Conservation (phyloP, 2,888 invertebrate genomes). For the Ectemnius continuus region DNA sequence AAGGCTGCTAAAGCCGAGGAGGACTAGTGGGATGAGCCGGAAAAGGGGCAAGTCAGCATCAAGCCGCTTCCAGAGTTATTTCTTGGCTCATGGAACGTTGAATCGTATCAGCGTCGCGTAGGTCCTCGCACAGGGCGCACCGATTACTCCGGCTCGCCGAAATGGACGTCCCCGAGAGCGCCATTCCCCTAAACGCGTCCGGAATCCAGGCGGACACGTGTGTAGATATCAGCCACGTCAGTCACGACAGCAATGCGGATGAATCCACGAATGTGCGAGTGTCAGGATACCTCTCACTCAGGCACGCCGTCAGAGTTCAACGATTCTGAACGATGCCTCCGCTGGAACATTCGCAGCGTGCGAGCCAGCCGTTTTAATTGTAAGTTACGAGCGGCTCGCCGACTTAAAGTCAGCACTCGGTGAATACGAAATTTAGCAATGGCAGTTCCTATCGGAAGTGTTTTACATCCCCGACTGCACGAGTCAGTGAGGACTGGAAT, state of each 20-base stretch:
- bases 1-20: background rate
- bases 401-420: too few relatives aligned
- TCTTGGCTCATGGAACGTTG: slow-evolving; percentile 29
- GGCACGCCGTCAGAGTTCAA: background rate
- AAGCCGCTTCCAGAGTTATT: slow-evolving; percentile 27
- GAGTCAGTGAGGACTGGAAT: too few relatives aligned
- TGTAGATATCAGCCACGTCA: slow-evolving; percentile 50
- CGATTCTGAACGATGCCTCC: too few relatives aligned
- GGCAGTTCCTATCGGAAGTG: too few relatives aligned
- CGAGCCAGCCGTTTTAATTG: too few relatives aligned
- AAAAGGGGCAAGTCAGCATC: slow-evolving; percentile 16
- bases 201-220: slow-evolving; percentile 54
- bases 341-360: too few relatives aligned
- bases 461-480: too few relatives aligned
- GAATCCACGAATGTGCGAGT: slow-evolving; percentile 35
- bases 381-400: too few relatives aligned
- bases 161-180: slow-evolving; percentile 40
- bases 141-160: slow-evolving; percentile 48
- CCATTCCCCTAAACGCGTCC: slow-evolving; percentile 41
- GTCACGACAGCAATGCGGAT: slow-evolving; percentile 53
- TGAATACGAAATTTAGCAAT: too few relatives aligned
- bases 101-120: slow-evolving; percentile 14
- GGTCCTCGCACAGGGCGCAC: slow-evolving; percentile 24
- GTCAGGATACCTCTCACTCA: background rate
- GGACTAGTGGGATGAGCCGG: background rate